Evolutionary conservation across 2,113 vertebrate genomes (phyloP), one percentile per base, ranked within the genome.

Genomic region (Plectropomus leopardus): DNA sequence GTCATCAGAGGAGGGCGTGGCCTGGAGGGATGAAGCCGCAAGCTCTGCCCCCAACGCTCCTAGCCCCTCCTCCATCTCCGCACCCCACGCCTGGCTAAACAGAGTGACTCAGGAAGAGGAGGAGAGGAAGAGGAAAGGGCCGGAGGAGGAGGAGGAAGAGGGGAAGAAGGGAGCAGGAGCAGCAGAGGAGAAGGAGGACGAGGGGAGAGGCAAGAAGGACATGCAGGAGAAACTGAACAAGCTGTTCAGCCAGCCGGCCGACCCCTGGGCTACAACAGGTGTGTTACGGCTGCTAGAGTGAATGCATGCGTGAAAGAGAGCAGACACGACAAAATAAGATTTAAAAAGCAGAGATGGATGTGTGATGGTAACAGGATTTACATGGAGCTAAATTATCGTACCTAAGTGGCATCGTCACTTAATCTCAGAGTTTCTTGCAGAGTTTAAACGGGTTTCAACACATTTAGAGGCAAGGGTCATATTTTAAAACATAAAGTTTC

Each of bases 251-350:
- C 96, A 95, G 21, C 96, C 95, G 2, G 81, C 95, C 1, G 97
- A 99, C 1, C 86, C 97, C 24, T 98, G 98, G 97, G 93, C 95
- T 11, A 94, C 94, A 7, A 23, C 96, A 96, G 97, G 96, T 93
- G 47, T 3, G 86, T 47, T 32, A 0, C 2, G 5, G 4, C 5
- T 1, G 7, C 57, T 8, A 10, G n/a, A 53, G 6, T 16, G 11
- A 0, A 9, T 9, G 13, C 34, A 9, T 9, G 13, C 23, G 0
- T n/a, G 3, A 57, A 32, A 19, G 13, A 15, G 47, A 28, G 28
- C 16, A 19, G 10, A 28, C n/a, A 15, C 19, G 1, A 5, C 60
- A 42, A 70, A 7, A 53, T n/a, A 5, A 24, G 28, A 58, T 3
- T 9, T 3, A 15, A 17, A 40, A 53, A 53, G 45, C 47, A 26